These are phyloP conservation scores for Bryconaethiops microstoma DNA, from an alignment of 2,797 vertebrate species.

Conservation along the genomic window DNA sequence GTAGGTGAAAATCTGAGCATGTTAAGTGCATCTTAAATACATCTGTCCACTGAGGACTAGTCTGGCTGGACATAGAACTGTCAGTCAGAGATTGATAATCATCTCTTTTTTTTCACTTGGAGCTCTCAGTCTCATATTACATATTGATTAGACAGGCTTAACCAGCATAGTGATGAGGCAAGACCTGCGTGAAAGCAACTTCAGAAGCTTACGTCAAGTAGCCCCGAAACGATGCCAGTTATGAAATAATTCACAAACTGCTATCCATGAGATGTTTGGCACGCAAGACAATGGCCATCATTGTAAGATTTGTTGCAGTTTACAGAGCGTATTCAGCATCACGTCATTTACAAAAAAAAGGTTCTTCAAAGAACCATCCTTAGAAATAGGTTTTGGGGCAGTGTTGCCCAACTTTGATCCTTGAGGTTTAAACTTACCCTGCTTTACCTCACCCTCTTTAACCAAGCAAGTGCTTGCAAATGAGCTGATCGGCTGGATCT, in stretches of 20 bases:
- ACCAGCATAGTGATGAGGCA: constrained; percentile 9
- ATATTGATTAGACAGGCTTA: constrained; percentile 32
- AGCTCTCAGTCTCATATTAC: constrained; percentile 28
- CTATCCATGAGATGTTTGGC: not conserved
- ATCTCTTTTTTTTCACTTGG: not conserved
- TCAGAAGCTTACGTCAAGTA: not conserved
- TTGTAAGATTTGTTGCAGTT: not conserved
- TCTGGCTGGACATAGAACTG: not conserved
- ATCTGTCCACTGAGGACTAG: not conserved
- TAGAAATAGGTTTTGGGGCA: too few relatives aligned
- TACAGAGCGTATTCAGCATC: too few relatives aligned
- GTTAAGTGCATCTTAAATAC: constrained; percentile 17
- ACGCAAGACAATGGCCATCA: not conserved
- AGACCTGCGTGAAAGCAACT: not conserved
- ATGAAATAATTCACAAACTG: not conserved
- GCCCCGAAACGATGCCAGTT: not conserved
- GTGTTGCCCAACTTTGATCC: too few relatives aligned
- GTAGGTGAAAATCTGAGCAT: not conserved
- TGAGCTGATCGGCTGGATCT: too few relatives aligned
- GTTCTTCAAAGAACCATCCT: too few relatives aligned
- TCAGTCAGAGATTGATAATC: constrained; percentile 33
- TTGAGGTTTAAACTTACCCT: too few relatives aligned
- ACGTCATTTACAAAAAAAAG: too few relatives aligned
- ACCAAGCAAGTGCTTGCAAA: too few relatives aligned
- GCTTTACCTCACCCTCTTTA: too few relatives aligned